phyloP scores from a whole-genome alignment of 2,888 invertebrate species.

The Phalera bucephala region DNA sequence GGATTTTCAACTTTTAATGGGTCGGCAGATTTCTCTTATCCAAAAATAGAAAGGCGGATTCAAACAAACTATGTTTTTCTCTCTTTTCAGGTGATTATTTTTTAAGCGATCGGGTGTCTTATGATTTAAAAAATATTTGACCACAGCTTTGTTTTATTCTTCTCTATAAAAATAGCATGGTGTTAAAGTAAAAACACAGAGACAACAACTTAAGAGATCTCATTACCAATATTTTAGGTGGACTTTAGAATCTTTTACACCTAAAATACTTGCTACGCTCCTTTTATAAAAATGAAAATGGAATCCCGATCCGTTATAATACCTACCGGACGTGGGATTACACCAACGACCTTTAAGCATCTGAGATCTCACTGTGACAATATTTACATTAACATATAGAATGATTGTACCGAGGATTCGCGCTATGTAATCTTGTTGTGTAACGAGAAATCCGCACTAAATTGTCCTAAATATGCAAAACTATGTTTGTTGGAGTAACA shows the following conservation, averaged over 20 bases:
- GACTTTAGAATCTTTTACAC: conserved; percentile 26
- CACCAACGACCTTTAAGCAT: conserved; percentile 12
- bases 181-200: too few species aligned
- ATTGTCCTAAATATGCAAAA: neutral
- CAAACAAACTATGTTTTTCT: too few species aligned
- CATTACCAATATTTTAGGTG: too few species aligned
- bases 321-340: conserved; percentile 16
- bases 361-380: conserved; percentile 7
- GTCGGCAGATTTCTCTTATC: too few species aligned
- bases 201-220: too few species aligned
- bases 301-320: conserved; percentile 18
- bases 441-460: neutral
- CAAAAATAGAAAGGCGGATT: too few species aligned
- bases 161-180: too few species aligned
- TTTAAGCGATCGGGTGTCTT: too few species aligned
- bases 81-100: too few species aligned
- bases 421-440: neutral
- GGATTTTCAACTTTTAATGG: too few species aligned
- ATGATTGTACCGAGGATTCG: conserved; percentile 3
- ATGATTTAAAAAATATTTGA: too few species aligned
- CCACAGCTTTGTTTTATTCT: too few species aligned
- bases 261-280: conserved; percentile 25
- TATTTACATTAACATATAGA: conserved; percentile 22
- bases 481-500: neutral
- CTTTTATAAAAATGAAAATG: conserved; percentile 37